Percentiles rank a stretch among this genome's conserved stretches.
Evolutionary conservation across 23 tunicate genomes (phyloP).

Genomic region (Halocynthia roretzi): DNA sequence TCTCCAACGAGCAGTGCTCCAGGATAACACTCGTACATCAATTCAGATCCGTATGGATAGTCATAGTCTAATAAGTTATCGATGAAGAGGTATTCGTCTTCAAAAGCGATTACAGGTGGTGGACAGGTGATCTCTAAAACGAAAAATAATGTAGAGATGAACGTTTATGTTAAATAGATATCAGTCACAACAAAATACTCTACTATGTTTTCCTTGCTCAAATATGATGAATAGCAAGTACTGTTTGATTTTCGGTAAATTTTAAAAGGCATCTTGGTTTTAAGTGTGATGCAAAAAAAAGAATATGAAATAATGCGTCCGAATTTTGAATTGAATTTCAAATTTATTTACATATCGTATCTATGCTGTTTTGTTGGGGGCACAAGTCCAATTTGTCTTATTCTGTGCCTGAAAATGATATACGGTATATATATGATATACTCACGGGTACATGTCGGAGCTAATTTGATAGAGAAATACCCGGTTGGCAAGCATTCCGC

Average conservation of each 20-base stretch:
- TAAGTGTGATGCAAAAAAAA: not conserved
- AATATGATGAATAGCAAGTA: no score
- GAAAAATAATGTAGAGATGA: not conserved
- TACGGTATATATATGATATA: not conserved
- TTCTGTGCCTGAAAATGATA: no score
- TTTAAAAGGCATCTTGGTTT: not conserved
- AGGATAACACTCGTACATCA: not conserved
- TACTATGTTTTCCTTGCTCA: no score
- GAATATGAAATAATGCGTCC: not conserved
- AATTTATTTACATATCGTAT: no score
- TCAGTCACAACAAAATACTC: no score
- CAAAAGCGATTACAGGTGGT: not conserved
- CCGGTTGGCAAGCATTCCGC: constrained; percentile 6
- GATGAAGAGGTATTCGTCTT: not conserved
- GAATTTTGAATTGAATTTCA: no score
- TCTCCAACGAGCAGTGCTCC: not conserved
- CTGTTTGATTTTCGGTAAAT: not conserved
- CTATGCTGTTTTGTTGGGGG: no score
- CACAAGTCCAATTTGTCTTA: no score
- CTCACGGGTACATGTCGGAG: not conserved
- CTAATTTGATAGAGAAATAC: not conserved
- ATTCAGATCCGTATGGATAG: not conserved
- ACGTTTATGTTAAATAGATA: no score
- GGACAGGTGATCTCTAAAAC: constrained; percentile 3
- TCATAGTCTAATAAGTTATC: not conserved